phyloP scores from a whole-genome alignment of 1,140 invertebrate species.

The Cydia pomonella region DNA sequence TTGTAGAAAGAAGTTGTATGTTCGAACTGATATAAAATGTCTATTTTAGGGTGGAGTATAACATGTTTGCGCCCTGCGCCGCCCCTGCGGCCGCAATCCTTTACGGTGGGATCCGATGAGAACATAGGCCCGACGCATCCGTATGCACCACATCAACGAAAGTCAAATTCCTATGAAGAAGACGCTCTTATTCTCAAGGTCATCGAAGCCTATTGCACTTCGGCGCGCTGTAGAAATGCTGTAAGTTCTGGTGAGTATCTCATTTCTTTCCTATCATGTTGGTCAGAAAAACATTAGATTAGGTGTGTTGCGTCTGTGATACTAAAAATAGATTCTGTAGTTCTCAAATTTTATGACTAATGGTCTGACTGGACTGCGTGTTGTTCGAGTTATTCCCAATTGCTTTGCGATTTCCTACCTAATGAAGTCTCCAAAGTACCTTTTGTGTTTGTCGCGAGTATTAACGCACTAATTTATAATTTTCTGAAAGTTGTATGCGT shows the following conservation, averaged over 20 bases:
- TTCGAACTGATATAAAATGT: background rate
- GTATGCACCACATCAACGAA: constrained; percentile 76
- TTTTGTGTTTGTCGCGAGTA: constrained; percentile 16
- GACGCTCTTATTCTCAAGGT: constrained; percentile 96
- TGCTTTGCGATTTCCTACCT: background rate
- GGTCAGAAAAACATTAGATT: constrained; percentile 28
- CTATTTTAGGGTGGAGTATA: constrained; percentile 85
- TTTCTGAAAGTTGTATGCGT: background rate
- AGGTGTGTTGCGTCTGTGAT: constrained; percentile 2
- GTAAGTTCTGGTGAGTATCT: constrained; percentile 90
- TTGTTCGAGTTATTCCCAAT: background rate
- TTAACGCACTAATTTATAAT: constrained; percentile 23
- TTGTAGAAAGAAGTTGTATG: constrained; percentile 16
- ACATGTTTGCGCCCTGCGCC: constrained; percentile 89
- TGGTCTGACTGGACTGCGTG: background rate
- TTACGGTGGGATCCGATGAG: constrained; percentile 71
- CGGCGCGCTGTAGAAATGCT: constrained; percentile 86
- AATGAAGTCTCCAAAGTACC: background rate
- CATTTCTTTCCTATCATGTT: constrained; percentile 16
- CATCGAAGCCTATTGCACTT: constrained; percentile 96
- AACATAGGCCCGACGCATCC: constrained; percentile 76
- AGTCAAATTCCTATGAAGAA: constrained; percentile 89
- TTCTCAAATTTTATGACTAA: background rate
- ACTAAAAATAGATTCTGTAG: constrained; percentile 1
- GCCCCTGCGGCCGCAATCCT: constrained; percentile 87